Conservation (phyloP, 2,797 vertebrate genomes). For the Anabas testudineus region DNA sequence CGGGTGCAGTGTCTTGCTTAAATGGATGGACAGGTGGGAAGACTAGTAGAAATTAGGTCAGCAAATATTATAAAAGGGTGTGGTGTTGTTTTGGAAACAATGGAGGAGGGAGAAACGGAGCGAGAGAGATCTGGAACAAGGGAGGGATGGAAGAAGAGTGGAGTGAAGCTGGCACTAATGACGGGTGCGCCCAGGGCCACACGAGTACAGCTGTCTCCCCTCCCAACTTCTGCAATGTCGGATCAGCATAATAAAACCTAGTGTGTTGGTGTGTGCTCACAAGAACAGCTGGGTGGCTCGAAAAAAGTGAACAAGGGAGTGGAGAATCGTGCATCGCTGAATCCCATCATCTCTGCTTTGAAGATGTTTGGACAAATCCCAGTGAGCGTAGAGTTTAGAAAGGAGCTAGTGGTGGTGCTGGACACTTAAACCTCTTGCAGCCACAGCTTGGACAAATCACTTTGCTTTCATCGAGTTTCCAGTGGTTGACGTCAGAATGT, state of each 20-base stretch:
- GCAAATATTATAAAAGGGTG: constrained; percentile 55
- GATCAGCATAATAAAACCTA: constrained; percentile 74
- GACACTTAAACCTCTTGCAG: constrained; percentile 41
- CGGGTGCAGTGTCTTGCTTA: constrained; percentile 26
- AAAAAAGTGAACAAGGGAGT: constrained; percentile 30
- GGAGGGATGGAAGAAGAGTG: constrained; percentile 72
- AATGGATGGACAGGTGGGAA: constrained; percentile 58
- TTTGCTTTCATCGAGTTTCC: constrained; percentile 69
- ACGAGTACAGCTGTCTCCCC: constrained; percentile 75
- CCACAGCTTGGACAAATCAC: constrained; percentile 40
- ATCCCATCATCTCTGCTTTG: constrained; percentile 39
- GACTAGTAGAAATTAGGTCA: constrained; percentile 56
- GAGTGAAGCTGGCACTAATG: constrained; percentile 81
- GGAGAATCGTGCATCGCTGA: constrained; percentile 34
- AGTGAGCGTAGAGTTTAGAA: background rate
- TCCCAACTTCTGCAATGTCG: constrained; percentile 76
- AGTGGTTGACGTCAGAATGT: constrained; percentile 71
- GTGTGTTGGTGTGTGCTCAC: constrained; percentile 64
- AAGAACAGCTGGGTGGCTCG: constrained; percentile 71
- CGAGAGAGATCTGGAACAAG: constrained; percentile 57
- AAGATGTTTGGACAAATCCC: constrained; percentile 24
- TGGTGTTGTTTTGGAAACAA: constrained; percentile 67
- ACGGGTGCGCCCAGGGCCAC: constrained; percentile 80
- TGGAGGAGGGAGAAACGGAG: constrained; percentile 47
- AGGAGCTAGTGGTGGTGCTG: constrained; percentile 4